Evolutionary conservation across 2,888 invertebrate genomes (phyloP).

Genomic region (Apocheima hispidaria): DNA sequence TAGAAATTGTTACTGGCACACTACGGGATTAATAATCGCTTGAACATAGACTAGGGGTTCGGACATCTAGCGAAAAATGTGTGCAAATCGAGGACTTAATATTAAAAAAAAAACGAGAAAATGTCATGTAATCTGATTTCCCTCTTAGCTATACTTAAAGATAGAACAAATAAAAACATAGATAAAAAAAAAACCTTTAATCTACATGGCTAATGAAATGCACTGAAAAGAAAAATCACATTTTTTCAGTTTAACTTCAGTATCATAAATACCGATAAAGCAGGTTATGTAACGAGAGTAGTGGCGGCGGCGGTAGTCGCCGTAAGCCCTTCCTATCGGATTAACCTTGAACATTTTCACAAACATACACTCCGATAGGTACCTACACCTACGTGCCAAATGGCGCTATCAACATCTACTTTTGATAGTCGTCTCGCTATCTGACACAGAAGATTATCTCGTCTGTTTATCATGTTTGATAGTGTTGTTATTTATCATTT

Average conservation of each 20-base stretch:
- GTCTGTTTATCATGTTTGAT: conserved; percentile 46
- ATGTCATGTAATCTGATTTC: too few relatives aligned
- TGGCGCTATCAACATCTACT: conserved; percentile 49
- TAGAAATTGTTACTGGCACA: too few relatives aligned
- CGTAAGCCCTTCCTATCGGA: conserved; percentile 42
- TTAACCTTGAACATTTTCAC: conserved; percentile 56
- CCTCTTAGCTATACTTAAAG: too few relatives aligned
- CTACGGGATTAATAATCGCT: too few relatives aligned
- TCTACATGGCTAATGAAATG: not conserved
- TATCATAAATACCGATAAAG: conserved; percentile 1
- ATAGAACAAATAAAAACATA: too few relatives aligned
- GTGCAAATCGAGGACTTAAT: too few relatives aligned
- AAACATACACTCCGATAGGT: conserved; percentile 46
- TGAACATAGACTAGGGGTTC: too few relatives aligned
- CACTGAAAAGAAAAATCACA: too few relatives aligned
- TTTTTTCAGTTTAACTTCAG: not conserved
- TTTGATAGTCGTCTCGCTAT: conserved; percentile 57
- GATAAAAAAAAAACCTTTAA: too few relatives aligned
- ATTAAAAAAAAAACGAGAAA: too few relatives aligned
- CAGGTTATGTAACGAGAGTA: conserved; percentile 18
- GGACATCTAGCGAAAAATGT: too few relatives aligned
- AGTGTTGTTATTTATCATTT: conserved; percentile 35
- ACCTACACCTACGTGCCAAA: conserved; percentile 57
- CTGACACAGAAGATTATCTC: conserved; percentile 53
- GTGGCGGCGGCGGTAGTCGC: conserved; percentile 14